A percentile compares a stretch with the other conserved stretches of the same genome.
These are phyloP conservation scores for Anisognathus igniventris DNA, from an alignment of 2,797 vertebrate species.

Conservation along the genomic window DNA sequence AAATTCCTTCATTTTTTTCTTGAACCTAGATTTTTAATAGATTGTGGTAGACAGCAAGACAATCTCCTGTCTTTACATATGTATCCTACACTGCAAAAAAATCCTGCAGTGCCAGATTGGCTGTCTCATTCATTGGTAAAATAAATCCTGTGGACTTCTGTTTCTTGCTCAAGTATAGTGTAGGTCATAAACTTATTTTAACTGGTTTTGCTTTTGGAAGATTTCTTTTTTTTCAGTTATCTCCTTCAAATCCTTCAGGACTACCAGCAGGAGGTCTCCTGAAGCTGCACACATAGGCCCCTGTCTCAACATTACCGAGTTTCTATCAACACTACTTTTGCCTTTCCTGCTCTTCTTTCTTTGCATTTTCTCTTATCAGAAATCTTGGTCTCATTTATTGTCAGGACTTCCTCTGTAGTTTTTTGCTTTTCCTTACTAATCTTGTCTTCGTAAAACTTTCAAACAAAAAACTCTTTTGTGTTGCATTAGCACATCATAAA, in stretches of 20 bases:
- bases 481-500: not conserved
- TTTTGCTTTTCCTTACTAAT: not conserved
- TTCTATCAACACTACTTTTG: not conserved
- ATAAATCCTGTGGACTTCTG: not conserved
- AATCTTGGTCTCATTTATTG: not conserved
- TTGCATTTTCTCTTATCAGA: not conserved
- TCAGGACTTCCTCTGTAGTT: not conserved
- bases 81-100: not conserved
- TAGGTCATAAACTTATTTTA: not conserved
- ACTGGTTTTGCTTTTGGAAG: not conserved
- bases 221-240: not conserved
- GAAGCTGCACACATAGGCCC: not conserved
- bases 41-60: not conserved
- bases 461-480: not conserved
- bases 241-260: not conserved
- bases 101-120: not conserved
- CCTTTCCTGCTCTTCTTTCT: not conserved
- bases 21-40: not conserved
- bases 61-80: fast-evolving
- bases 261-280: not conserved
- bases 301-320: not conserved
- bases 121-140: not conserved
- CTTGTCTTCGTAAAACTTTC: not conserved
- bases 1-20: not conserved
- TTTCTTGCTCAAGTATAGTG: not conserved